Evolutionary conservation across 2,113 vertebrate genomes (phyloP).

Genomic region (Sebastes schlegelii): DNA sequence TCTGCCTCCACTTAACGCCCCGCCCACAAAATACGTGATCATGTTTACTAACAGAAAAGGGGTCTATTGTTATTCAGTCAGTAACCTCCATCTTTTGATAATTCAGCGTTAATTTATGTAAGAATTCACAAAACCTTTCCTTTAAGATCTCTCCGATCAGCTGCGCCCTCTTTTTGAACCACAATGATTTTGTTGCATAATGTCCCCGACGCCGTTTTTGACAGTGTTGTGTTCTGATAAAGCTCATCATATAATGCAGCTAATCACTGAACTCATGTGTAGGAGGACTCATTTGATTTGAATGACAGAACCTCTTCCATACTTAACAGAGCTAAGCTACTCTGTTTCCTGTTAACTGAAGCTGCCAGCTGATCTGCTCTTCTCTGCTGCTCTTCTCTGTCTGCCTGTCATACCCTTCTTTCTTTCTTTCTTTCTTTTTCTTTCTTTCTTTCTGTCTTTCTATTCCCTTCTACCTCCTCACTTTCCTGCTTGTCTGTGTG

Average conservation of each 20-base stretch:
- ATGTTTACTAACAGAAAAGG: no score
- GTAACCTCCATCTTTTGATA: conserved; percentile 8
- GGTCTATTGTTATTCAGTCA: conserved; percentile 45
- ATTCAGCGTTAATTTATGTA: background rate
- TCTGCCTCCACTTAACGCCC: no score
- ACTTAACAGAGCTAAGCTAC: conserved; percentile 48
- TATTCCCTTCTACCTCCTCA: conserved; percentile 32
- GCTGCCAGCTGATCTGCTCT: conserved; percentile 73
- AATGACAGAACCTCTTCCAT: conserved; percentile 73
- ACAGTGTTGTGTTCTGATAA: background rate
- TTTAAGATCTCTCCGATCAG: conserved; percentile 17
- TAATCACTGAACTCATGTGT: background rate
- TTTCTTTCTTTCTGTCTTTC: conserved; percentile 19
- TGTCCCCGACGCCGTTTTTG: background rate
- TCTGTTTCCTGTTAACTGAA: conserved; percentile 68
- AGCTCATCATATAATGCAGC: background rate
- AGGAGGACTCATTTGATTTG: conserved; percentile 39
- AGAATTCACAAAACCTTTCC: background rate
- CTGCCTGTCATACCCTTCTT: conserved; percentile 31
- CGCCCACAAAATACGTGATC: no score
- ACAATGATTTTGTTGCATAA: conserved; percentile 18
- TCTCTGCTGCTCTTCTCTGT: conserved; percentile 65
- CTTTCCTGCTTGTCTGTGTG: conserved; percentile 63
- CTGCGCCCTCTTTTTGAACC: conserved; percentile 10
- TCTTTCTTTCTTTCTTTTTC: conserved; percentile 25